Evolutionary conservation across 2,797 vertebrate genomes (phyloP), one percentile per base, ranked within the genome.

Genomic region (Saguinus oedipus): DNA sequence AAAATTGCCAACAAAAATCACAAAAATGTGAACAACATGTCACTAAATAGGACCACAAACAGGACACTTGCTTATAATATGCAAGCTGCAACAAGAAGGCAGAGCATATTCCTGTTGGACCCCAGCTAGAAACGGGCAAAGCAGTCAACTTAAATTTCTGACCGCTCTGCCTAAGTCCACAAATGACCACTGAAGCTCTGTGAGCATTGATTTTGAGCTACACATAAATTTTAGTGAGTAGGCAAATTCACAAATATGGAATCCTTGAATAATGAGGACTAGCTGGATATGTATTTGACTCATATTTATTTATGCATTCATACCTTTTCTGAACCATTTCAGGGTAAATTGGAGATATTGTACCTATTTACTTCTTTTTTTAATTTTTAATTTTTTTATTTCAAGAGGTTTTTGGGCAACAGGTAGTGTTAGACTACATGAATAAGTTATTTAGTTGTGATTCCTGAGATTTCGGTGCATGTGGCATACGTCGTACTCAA

Each of bases 141-240:
- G 82, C 19, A 50, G 53, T 53, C 22, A 8, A 46, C 33, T 83
- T 30, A 36, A 61, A 24, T 17, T 30, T 59, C 74, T 39, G 44
- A 10, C 53, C 53, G 0, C 2, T 64, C 2, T 33, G 27, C 14
- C 42, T 36, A 1, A 26, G 11, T 61, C 39, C 44, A 2, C 1
- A 24, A 79, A 78, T 94, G 68, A 46, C 33, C 20, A 14, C 27
- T 82, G 24, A 57, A 83, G 24, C 70, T 30, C 8, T 24, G 17
- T 12, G 20, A 27, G 36, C 44, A 46, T 39, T 55, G 68, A 74
- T 82, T 94, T 64, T 22, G 24, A 30, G 7, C 79, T 68, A 79
- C 36, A 50, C 46, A 59, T 86, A 57, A 68, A 68, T 83, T 57
- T 70, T 57, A n/a, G 48, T 42, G 22, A 70, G n/a, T 74, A 92